Evolutionary conservation across 1,140 invertebrate genomes (phyloP).

Genomic region (Hycleus phaleratus): DNA sequence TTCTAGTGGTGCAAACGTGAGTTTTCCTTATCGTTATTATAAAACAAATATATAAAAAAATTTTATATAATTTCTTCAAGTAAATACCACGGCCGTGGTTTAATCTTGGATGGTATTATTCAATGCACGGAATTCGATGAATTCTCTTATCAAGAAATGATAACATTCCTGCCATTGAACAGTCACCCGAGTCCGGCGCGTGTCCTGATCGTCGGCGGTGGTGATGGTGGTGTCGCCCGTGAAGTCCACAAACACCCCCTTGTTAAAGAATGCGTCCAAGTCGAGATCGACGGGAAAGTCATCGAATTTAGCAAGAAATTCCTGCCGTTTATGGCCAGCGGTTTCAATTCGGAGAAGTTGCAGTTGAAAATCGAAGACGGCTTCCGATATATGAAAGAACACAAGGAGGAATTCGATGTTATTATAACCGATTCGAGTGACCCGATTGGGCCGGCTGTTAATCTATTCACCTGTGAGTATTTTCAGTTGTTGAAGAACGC

Average conservation of each 20-base stretch:
- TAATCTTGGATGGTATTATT: slow-evolving; percentile 93
- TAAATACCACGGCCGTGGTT: slow-evolving; percentile 75
- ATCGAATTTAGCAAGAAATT: slow-evolving; percentile 87
- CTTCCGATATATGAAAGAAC: slow-evolving; percentile 87
- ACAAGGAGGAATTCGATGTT: slow-evolving; percentile 84
- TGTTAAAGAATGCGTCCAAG: slow-evolving; percentile 81
- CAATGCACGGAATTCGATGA: slow-evolving; percentile 96
- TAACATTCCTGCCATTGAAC: slow-evolving; percentile 87
- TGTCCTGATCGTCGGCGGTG: slow-evolving; percentile 94
- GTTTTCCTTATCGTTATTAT: slow-evolving; percentile 28
- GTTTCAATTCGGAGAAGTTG: slow-evolving; percentile 78
- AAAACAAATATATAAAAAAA: neutral
- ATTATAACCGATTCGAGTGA: slow-evolving; percentile 98
- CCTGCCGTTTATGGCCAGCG: slow-evolving; percentile 83
- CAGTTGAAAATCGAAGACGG: slow-evolving; percentile 85
- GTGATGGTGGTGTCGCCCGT: slow-evolving; percentile 92
- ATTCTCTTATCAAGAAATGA: slow-evolving; percentile 98
- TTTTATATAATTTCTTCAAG: slow-evolving; percentile 44
- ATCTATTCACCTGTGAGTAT: slow-evolving; percentile 75
- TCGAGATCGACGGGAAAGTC: slow-evolving; percentile 92
- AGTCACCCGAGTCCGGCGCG: slow-evolving; percentile 85
- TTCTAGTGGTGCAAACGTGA: slow-evolving; percentile 85
- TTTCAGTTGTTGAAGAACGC: slow-evolving; percentile 81
- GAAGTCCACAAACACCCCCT: slow-evolving; percentile 90
- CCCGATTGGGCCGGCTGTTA: slow-evolving; percentile 76